A percentile compares a stretch with the other conserved stretches of the same genome.
Evolutionary conservation across 2,888 invertebrate species (phyloP).

Genomic region (Hydropsyche betteni): DNA sequence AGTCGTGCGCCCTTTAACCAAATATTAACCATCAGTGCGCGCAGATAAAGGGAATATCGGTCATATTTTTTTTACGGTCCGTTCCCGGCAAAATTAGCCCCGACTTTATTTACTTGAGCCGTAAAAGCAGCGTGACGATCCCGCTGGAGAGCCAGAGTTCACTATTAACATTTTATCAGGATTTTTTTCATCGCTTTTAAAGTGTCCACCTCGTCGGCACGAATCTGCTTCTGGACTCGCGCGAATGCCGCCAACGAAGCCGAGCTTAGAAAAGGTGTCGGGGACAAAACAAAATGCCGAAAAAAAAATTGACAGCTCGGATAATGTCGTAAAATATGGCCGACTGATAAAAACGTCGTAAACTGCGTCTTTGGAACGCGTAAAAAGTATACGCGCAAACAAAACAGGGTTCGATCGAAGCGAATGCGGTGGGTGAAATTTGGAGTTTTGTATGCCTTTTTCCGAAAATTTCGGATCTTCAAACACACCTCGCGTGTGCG

Average conservation of each 20-base stretch:
- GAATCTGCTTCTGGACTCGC: neutral
- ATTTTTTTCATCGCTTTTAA: constrained; percentile 40
- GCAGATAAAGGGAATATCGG: constrained; percentile 45
- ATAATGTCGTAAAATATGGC: constrained; percentile 26
- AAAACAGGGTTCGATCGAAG: no score
- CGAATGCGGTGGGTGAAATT: neutral
- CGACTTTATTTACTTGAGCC: constrained; percentile 39
- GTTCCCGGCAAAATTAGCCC: constrained; percentile 32
- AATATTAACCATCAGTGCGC: constrained; percentile 40
- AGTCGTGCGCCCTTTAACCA: constrained; percentile 36
- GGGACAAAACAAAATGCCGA: neutral
- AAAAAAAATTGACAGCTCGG: constrained; percentile 15
- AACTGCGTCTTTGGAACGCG: neutral
- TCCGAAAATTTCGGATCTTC: no score
- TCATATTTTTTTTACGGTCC: constrained; percentile 42
- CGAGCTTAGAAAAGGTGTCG: no score
- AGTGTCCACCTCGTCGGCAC: neutral
- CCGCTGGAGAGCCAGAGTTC: constrained; percentile 32
- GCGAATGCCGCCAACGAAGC: neutral
- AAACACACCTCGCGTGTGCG: neutral
- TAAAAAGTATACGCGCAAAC: neutral
- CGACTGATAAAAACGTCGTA: constrained; percentile 13
- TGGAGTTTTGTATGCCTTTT: no score
- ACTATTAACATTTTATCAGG: constrained; percentile 46
- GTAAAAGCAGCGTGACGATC: constrained; percentile 40